phyloP scores from a whole-genome alignment of 2,113 vertebrate species.

The human (Homo sapiens) region GRCh38 chr13:82011501-82012000 shows the following conservation, averaged over 20 bases:
- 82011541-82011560: neutral
- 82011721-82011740: neutral
- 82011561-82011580: neutral
- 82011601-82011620: neutral
- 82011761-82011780: neutral
- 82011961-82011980: neutral
- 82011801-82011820: neutral
- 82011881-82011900: neutral
- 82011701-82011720: neutral
- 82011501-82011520: neutral
- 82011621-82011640: neutral
- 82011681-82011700: neutral
- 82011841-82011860: neutral
- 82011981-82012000: neutral
- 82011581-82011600: neutral
- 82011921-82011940: neutral
- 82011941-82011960: neutral
- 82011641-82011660: neutral
- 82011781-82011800: neutral
- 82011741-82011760: neutral
- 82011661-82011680: neutral
- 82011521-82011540: accelerated
- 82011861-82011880: neutral
- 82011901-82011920: neutral
- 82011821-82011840: accelerated